Conservation (phyloP, 2,797 vertebrate species). For the Taenioides sp. region DNA sequence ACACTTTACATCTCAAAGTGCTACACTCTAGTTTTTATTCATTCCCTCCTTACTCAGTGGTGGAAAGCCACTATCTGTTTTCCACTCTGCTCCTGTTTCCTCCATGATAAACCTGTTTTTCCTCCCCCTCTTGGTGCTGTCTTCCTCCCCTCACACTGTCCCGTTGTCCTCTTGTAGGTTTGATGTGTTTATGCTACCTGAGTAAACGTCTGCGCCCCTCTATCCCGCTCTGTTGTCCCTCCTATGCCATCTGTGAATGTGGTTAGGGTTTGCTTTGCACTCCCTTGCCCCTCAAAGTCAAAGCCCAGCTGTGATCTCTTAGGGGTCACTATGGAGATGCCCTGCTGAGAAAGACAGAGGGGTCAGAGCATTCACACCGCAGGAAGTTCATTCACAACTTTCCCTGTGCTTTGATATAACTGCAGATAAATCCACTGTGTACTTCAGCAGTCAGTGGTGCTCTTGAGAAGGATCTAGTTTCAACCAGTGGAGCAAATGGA, state of each 20-base stretch:
- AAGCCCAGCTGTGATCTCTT: slow-evolving; percentile 63
- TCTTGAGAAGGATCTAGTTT: background rate
- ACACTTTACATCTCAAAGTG: background rate
- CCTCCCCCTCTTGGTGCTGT: slow-evolving; percentile 65
- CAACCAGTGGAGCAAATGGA: background rate
- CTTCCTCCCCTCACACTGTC: slow-evolving; percentile 31
- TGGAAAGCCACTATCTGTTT: slow-evolving; percentile 59
- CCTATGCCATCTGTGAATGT: slow-evolving; percentile 66
- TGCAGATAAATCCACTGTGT: background rate
- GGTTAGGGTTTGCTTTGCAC: slow-evolving; percentile 53
- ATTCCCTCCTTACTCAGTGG: background rate
- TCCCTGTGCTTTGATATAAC: background rate
- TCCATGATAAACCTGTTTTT: slow-evolving; percentile 75
- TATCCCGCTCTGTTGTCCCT: slow-evolving; percentile 18
- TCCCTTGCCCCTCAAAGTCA: slow-evolving; percentile 49
- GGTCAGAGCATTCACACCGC: slow-evolving; percentile 30
- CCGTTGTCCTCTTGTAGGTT: slow-evolving; percentile 19
- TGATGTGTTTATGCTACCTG: slow-evolving; percentile 16
- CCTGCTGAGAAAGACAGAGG: slow-evolving; percentile 37
- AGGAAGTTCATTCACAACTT: slow-evolving; percentile 26
- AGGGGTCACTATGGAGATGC: slow-evolving; percentile 42
- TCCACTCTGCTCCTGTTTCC: slow-evolving; percentile 60
- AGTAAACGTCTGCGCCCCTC: slow-evolving; percentile 40
- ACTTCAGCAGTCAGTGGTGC: background rate
- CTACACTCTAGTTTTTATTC: background rate